Conservation (phyloP, 2,888 invertebrate genomes). For the Nysson spinosus region DNA sequence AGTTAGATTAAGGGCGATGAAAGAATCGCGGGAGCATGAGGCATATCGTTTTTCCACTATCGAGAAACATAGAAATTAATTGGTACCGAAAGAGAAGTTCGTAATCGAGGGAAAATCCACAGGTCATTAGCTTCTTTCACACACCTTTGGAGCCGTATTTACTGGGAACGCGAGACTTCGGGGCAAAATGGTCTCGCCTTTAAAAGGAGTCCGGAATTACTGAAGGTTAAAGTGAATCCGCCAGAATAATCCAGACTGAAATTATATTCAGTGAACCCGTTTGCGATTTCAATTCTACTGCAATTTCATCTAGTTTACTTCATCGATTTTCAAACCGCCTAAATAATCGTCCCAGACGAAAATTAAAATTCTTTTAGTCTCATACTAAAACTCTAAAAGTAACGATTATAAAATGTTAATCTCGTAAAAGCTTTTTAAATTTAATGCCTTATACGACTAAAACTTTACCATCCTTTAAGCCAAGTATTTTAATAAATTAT, state of each 20-base stretch:
- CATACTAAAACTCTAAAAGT: no score
- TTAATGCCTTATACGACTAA: no score
- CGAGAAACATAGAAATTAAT: constrained; percentile 14
- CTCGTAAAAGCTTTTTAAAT: no score
- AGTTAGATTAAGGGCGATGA: no score
- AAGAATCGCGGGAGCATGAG: background rate
- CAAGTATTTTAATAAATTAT: no score
- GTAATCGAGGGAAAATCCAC: constrained; percentile 34
- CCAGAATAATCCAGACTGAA: no score
- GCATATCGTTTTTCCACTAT: background rate
- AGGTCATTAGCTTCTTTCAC: constrained; percentile 27
- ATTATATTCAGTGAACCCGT: constrained; percentile 17
- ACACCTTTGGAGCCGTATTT: constrained; percentile 11
- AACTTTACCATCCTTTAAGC: no score
- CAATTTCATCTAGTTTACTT: background rate
- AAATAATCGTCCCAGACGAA: no score
- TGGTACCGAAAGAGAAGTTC: constrained; percentile 1
- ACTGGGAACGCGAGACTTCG: constrained; percentile 11
- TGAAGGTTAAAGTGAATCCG: constrained; percentile 27
- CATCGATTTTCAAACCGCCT: background rate
- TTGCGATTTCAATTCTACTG: constrained; percentile 2
- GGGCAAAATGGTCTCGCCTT: constrained; percentile 18
- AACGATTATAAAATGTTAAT: no score
- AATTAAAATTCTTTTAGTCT: no score
- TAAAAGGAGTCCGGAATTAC: constrained; percentile 17